phyloP scores from a whole-genome alignment of 2,888 invertebrate genomes.

The Oxytorus armatus region DNA sequence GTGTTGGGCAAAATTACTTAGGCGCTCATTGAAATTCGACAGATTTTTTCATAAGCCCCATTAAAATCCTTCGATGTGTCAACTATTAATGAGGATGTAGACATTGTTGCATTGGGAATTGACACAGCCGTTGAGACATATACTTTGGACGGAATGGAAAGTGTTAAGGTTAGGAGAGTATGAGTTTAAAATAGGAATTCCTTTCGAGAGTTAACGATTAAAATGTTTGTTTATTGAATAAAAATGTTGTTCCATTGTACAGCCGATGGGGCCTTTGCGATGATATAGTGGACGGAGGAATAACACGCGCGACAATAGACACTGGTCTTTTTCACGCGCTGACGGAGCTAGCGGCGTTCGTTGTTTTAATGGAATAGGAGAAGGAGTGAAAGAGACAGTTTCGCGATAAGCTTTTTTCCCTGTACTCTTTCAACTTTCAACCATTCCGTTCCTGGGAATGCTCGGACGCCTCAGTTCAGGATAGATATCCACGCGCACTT shows the following conservation, averaged over 20 bases:
- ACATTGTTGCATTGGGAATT: too few species aligned
- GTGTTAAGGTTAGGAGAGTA: too few species aligned
- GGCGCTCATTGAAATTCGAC: too few species aligned
- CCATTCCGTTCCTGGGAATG: slow-evolving; percentile 1
- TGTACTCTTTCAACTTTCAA: slow-evolving; percentile 30
- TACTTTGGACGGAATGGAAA: too few species aligned
- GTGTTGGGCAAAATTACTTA: too few species aligned
- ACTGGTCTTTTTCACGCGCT: slow-evolving; percentile 9
- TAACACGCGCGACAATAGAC: neutral
- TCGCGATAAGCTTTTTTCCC: slow-evolving; percentile 18
- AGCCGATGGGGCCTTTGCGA: slow-evolving; percentile 1
- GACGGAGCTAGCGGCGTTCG: neutral
- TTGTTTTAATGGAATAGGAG: slow-evolving; percentile 10
- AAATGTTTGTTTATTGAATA: neutral
- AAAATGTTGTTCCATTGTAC: slow-evolving; percentile 19
- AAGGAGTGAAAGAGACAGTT: slow-evolving; percentile 5
- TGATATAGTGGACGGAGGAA: neutral
- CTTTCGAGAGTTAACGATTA: neutral
- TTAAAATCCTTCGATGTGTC: too few species aligned
- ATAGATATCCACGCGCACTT: slow-evolving; percentile 9
- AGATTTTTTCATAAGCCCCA: too few species aligned
- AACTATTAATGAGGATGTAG: too few species aligned
- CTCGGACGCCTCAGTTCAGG: neutral
- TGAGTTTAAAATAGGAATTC: neutral
- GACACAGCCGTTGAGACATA: too few species aligned